Conservation (phyloP, 2,113 vertebrate species). For the Sula dactylatra region DNA sequence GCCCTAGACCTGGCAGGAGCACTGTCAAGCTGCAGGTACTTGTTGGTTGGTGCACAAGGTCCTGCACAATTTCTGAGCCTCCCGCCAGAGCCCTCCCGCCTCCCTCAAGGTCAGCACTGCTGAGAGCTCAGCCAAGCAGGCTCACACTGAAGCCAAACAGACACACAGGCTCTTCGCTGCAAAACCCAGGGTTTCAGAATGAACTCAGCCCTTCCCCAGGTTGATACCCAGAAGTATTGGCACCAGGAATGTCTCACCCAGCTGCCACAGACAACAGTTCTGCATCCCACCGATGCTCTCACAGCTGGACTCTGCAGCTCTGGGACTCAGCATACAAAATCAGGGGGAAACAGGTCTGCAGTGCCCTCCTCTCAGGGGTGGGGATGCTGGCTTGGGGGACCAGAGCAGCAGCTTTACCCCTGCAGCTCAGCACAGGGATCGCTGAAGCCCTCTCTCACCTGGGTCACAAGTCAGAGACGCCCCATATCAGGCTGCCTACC, state of each 20-base stretch:
- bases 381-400: not conserved
- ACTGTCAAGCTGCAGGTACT: not conserved
- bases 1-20: not conserved
- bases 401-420: not conserved
- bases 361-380: not conserved
- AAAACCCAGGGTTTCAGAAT: not conserved
- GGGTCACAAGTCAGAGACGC: not conserved
- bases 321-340: not conserved
- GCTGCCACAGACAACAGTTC: not conserved
- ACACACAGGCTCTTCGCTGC: not conserved
- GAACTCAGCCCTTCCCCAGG: not conserved
- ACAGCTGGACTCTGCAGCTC: not conserved
- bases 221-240: not conserved
- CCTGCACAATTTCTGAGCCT: not conserved
- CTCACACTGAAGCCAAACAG: not conserved
- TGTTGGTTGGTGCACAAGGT: not conserved
- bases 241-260: not conserved
- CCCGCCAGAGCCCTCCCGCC: not conserved
- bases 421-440: not conserved
- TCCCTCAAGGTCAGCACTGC: not conserved
- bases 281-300: not conserved
- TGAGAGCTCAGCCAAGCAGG: not conserved
- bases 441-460: not conserved
- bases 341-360: not conserved
- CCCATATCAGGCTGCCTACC: not conserved